Evolutionary conservation across 2,797 vertebrate species (phyloP), one percentile per base, ranked within the genome.

Genomic region (Pangasius mekongensis): DNA sequence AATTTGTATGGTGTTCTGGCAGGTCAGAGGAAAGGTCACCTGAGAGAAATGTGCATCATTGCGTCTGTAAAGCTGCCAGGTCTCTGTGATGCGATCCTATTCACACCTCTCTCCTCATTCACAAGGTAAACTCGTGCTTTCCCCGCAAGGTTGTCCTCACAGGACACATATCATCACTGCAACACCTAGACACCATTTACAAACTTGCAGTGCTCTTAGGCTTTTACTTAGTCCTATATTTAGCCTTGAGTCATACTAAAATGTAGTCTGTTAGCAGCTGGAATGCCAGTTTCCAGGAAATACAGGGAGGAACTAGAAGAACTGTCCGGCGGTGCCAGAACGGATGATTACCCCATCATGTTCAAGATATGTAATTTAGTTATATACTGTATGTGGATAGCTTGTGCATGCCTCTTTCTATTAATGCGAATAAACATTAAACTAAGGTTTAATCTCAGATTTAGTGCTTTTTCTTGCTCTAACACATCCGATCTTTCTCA

Each of bases 41-140:
- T 47, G 82, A 77, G 89, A 85, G 67, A 87, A 47, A 66, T 83
- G 77, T 84, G 89, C 69, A 85, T 89, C 56, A 54, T 86, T 89
- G 86, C 20, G 3, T 87, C 82, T 39, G 86, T 71, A 89, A 81
- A 90, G 78, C 86, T 83, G 81, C 64, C 64, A 71, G 62, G 86
- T 91, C 91, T 92, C 89, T 91, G 90, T 89, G 90, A 92, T 90
- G 84, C 91, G 24, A 90, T 91, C 89, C 91, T 92, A 92, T 92
- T 92, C 88, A 87, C 91, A 90, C 91, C 90, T 92, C 64, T 47
- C n/a, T 85, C 71, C 87, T 58, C 87, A 87, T 86, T 89, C 88
- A 85, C 86, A 47, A 89, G 88, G 74, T 60, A 67, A 43, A 84
- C 64, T 47, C n/a, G 20, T 71, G 24, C 87, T 84, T 76, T 74